A percentile compares a stretch with the other conserved stretches of the same genome.
phyloP scores from a whole-genome alignment of 2,113 vertebrate genomes.

The Triplophysa siluroides region DNA sequence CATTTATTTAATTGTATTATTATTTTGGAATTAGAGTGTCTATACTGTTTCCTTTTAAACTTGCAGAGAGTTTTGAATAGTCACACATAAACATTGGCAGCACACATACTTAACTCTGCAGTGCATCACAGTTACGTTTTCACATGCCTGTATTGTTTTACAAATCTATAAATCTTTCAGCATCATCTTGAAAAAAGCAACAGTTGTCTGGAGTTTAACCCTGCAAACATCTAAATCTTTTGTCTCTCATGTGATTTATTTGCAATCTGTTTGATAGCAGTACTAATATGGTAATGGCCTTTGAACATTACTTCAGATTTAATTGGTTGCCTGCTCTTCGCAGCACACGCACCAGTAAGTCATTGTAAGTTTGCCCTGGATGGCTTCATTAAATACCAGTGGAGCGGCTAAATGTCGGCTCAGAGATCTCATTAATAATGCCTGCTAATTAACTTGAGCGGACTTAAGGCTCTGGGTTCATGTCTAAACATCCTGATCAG shows the following conservation, averaged over 20 bases:
- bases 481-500: constrained; percentile 29
- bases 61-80: not conserved
- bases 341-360: not conserved
- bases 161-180: not conserved
- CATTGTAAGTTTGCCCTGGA: constrained; percentile 14
- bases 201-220: constrained; percentile 5
- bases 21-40: no score
- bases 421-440: constrained; percentile 22
- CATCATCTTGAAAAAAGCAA: not conserved
- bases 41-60: not conserved
- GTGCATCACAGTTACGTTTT: not conserved
- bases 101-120: not conserved
- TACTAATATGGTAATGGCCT: constrained; percentile 32
- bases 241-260: constrained; percentile 28
- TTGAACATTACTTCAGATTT: not conserved
- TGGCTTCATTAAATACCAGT: constrained; percentile 17
- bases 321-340: not conserved
- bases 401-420: constrained; percentile 6
- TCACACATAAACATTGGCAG: not conserved
- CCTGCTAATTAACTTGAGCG: constrained; percentile 39
- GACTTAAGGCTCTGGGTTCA: constrained; percentile 7
- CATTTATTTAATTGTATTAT: no score
- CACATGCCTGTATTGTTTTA: not conserved
- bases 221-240: constrained; percentile 37
- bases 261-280: not conserved